phyloP scores from a whole-genome alignment of 2,113 vertebrate genomes.

The Jaculus jaculus region DNA sequence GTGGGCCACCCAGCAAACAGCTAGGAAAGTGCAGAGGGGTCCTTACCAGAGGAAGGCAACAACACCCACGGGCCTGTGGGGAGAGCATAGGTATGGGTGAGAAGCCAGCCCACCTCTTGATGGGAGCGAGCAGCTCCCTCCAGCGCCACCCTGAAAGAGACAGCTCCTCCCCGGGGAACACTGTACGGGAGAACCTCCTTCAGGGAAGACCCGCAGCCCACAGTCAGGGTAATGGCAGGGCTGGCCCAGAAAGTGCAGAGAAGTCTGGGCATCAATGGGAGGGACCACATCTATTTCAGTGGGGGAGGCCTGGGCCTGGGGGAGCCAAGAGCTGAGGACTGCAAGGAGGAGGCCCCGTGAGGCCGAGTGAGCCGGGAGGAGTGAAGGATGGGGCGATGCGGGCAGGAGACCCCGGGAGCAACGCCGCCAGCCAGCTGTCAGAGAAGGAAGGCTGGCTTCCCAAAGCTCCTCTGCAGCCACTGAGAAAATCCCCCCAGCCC shows the following conservation, averaged over 20 bases:
- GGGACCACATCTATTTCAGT: not conserved
- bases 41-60: slow-evolving; percentile 95
- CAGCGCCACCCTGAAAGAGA: not conserved
- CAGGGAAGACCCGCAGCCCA: not conserved
- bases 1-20: not conserved
- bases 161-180: not conserved
- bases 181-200: not conserved
- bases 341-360: not conserved
- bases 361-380: not conserved
- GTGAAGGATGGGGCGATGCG: not conserved
- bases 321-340: not conserved
- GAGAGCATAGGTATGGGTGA: slow-evolving; percentile 38
- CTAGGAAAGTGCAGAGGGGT: not conserved
- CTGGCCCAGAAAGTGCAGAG: not conserved
- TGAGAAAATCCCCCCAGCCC: not conserved
- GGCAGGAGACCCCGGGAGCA: not conserved
- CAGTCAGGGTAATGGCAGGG: not conserved
- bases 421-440: not conserved
- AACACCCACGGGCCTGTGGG: slow-evolving; percentile 92
- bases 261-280: not conserved
- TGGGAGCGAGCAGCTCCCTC: not conserved
- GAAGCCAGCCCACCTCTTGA: not conserved
- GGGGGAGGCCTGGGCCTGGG: not conserved
- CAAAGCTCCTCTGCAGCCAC: not conserved
- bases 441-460: not conserved